A percentile compares a stretch with the other conserved stretches of the same genome.
phyloP scores from a whole-genome alignment of 2,888 invertebrate species.

The Papilio protenor region DNA sequence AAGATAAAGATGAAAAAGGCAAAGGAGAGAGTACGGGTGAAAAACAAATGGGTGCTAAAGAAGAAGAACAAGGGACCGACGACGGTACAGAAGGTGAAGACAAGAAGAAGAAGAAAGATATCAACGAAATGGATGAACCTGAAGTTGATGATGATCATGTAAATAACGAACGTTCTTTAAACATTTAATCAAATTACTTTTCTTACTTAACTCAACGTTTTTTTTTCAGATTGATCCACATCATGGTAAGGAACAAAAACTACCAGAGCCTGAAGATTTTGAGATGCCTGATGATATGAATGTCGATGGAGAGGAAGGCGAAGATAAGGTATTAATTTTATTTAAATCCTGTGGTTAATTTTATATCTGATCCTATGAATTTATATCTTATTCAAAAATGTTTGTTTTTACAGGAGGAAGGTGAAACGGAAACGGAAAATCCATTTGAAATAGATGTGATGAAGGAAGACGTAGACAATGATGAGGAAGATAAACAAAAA shows the following conservation, averaged over 20 bases:
- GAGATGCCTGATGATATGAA: slow-evolving; percentile 95
- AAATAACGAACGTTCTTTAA: slow-evolving; percentile 49
- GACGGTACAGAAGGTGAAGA: slow-evolving; percentile 83
- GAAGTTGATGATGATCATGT: slow-evolving; percentile 91
- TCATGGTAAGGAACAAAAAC: slow-evolving; percentile 90
- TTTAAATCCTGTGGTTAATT: background rate
- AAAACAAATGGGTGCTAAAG: slow-evolving; percentile 90
- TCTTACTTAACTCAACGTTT: background rate
- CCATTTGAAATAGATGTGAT: slow-evolving; percentile 94
- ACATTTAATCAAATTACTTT: background rate
- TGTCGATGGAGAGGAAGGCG: slow-evolving; percentile 88
- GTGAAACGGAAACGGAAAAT: slow-evolving; percentile 88
- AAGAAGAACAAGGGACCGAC: slow-evolving; percentile 83
- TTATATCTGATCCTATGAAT: no score
- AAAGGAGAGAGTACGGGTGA: slow-evolving; percentile 86
- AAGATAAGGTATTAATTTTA: slow-evolving; percentile 73
- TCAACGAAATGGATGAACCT: slow-evolving; percentile 93
- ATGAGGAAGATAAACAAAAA: slow-evolving; percentile 68
- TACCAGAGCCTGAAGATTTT: slow-evolving; percentile 93
- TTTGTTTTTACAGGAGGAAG: slow-evolving; percentile 66
- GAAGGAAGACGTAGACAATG: slow-evolving; percentile 83
- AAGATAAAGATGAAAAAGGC: slow-evolving; percentile 86
- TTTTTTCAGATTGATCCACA: slow-evolving; percentile 87
- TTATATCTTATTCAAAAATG: background rate
- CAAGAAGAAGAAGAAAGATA: slow-evolving; percentile 87